Evolutionary conservation across 2,113 vertebrate genomes (phyloP).

Genomic region (Tenebrosternarchus preto): DNA sequence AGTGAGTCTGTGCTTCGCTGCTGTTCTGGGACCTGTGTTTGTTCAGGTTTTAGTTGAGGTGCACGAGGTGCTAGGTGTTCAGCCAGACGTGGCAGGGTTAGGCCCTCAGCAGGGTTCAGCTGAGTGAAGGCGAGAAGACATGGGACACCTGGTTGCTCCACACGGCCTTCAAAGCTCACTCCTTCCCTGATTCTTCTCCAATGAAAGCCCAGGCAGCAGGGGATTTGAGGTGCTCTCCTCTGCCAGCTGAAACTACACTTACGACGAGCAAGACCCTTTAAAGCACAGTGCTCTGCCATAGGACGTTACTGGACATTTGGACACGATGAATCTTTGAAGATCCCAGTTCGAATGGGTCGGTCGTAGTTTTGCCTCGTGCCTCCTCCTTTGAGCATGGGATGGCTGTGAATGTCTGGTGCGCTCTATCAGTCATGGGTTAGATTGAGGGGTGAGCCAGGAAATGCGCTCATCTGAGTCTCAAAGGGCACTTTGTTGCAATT

Average conservation of each 20-base stretch:
- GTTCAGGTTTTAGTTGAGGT: not conserved
- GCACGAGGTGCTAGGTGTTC: not conserved
- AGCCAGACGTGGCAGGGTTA: not conserved
- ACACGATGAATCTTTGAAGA: slow-evolving; percentile 19
- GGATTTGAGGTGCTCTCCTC: slow-evolving; percentile 20
- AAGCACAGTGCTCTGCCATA: slow-evolving; percentile 3
- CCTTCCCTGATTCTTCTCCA: not conserved
- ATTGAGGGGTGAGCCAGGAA: not conserved
- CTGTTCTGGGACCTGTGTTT: slow-evolving; percentile 1
- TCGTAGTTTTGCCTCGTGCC: not conserved
- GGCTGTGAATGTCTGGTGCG: not conserved
- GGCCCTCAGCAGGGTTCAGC: not conserved
- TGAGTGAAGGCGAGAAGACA: not conserved
- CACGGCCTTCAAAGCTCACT: not conserved
- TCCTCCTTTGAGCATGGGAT: not conserved
- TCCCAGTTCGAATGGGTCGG: not conserved
- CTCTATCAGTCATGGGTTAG: not conserved
- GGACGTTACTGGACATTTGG: not conserved
- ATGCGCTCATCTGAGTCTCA: slow-evolving; percentile 7
- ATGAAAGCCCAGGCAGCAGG: not conserved
- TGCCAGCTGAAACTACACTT: not conserved
- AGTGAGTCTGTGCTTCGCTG: not conserved
- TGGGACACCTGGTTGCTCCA: not conserved
- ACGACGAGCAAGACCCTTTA: not conserved
- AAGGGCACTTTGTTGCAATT: not conserved